Conservation (phyloP, 2,888 invertebrate species). For the Nomada goodeniana region DNA sequence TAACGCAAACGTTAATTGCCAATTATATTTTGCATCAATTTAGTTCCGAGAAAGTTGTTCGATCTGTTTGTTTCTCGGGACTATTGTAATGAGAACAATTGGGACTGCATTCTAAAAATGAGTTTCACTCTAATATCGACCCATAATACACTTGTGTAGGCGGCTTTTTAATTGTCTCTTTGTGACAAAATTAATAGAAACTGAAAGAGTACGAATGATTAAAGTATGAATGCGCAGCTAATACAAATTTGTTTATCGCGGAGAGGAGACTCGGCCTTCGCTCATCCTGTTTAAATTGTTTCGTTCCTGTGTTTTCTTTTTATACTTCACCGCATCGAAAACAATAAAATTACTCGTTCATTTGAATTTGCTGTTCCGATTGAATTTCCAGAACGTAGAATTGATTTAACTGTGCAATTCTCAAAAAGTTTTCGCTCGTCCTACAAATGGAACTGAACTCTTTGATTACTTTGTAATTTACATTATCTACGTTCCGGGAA, state of each 20-base stretch:
- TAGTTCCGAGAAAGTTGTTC: not conserved
- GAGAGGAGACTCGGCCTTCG: not conserved
- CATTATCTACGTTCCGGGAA: too few species aligned
- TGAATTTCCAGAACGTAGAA: not conserved
- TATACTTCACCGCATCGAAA: too few species aligned
- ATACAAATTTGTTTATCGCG: not conserved
- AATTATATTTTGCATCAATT: constrained; percentile 1
- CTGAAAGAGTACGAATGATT: not conserved
- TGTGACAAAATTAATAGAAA: too few species aligned
- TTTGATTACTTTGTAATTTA: not conserved
- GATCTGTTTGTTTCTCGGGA: not conserved
- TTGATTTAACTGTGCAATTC: not conserved
- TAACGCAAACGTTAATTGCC: not conserved
- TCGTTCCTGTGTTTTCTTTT: not conserved
- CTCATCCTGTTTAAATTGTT: not conserved
- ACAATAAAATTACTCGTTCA: not conserved
- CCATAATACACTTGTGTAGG: not conserved
- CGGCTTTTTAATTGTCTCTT: not conserved
- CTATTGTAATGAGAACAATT: not conserved
- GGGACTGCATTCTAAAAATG: not conserved
- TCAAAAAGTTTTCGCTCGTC: not conserved
- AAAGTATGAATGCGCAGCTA: not conserved
- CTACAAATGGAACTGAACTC: not conserved
- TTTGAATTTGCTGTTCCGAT: not conserved
- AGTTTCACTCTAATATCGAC: not conserved